Base-by-base conservation (phyloP, 2,888 invertebrate genomes). In the Falcaria lacertinaria region DNA sequence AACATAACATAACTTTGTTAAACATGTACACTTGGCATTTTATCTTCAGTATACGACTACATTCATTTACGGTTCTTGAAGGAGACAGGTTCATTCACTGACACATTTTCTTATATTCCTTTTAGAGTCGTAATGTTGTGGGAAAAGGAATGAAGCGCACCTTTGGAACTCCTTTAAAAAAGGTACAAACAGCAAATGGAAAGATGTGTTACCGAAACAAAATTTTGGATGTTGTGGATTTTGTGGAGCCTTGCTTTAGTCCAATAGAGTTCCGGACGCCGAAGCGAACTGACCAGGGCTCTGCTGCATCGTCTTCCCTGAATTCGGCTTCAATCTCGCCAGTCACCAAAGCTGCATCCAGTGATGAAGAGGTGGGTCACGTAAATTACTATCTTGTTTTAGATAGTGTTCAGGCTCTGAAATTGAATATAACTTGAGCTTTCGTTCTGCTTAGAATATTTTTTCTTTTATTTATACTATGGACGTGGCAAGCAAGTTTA, bases 111-210 rank as follows among this genome's bases (percentile, higher is more conserved):
- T 2, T 25, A 39, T 34, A 33, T 16, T 38, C 41, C 25, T 64
- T 69, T 6, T 64, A 88, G 88, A 73, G 76, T 49, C 69, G 64
- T 7, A 75, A 80, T 44, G 51, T 71, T 33, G 74, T 75, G 4
- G 52, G 73, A 1, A 80, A 80, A 54, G 88, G 84, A 0, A 81
- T 89, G 80, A 83, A 82, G 52, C 81, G 89, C 15, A 83, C 84
- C 14, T 89, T 88, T 45, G 88, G 77, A 1, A 87, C 88, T 0
- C 89, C 89, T 0, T 44, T 83, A 1, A 78, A 72, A 25, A 73
- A 69, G 38, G 60, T 60, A 0, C 42, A 54, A 0, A 41, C 62
- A 1, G 48, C 57, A 0, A 60, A 45, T 22, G 63, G 59, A 5
- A 84, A 80, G 43, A 66, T 73, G 0, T 72, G 74, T 39, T 83